Evolutionary conservation across 2,113 vertebrate genomes (phyloP), one percentile per base, ranked within the genome.

Genomic region (Formicarius rufipectus): DNA sequence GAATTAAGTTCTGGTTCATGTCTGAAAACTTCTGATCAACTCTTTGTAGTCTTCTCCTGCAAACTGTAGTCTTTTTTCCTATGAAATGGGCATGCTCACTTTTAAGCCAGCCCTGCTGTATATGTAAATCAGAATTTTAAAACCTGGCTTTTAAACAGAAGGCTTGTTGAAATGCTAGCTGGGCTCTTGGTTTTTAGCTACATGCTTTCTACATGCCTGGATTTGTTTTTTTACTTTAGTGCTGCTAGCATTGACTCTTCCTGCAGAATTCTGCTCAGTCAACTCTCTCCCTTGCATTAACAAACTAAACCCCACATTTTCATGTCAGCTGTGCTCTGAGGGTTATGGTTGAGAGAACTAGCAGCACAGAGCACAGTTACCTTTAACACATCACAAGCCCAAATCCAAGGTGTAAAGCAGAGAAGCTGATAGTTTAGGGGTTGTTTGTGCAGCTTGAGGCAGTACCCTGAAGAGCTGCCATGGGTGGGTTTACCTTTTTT

Each of bases 121-220:
- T 68, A 12, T 55, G 44, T 33, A 55, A 67, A 82, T 76, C 31
- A 79, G 66, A 82, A 75, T 89, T 93, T 87, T 87, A 42, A 79
- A 86, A 75, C 58, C 40, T 91, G 69, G 53, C 44, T 85, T 84
- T 85, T 94, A 67, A 84, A 62, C 37, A 84, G 80, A 71, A 82
- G 50, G 15, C 59, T 69, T 69, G 28, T 73, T 93, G 82, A 90
- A 95, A 68, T 83, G 62, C 62, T 23, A 69, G 27, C 75, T 74
- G 1, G 76, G 59, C 49, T 73, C 28, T 55, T 94, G 58, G 7
- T 4, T 92, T 89, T 92, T 90, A 94, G 31, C 19, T 76, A 24
- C 9, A 3, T 1, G 3, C 44, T 79, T 92, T 84, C 39, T 75
- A 23, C 22, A 0, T 89, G 87, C 77, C 94, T 84, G 66, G 84